Evolutionary conservation across 2,888 invertebrate genomes (phyloP), one percentile per base, ranked within the genome.

Genomic region (Tipula vernalis): DNA sequence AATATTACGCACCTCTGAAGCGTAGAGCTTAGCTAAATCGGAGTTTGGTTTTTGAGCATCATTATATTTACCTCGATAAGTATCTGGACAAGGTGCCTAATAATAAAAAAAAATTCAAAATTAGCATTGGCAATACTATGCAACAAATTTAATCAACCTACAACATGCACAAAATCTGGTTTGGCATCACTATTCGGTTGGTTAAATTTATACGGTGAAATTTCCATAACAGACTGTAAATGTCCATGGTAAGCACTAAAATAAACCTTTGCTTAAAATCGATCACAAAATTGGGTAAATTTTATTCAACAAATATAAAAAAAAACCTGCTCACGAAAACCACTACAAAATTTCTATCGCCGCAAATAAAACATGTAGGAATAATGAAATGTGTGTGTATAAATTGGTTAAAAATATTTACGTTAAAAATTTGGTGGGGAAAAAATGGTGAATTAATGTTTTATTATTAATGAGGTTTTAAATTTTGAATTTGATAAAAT

Each of bases 231-330:
- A 88, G 98, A 96, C 87, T 96, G 96, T 91, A 99, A 95, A 92
- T 99, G 99, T 88, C 99, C 99, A 92, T 99, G 99, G 94, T 99
- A 99, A 87, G 99, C 99, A 93, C 99, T 99, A 94, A 10, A 86
- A 57, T 15, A 86, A 86, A 36, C 36, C 51, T 86, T 86, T 86
- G 47, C 28, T 57, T 36, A 39, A 39, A 85, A 85, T 36, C 10
- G 12, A 36, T 15, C 85, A 10, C 5, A 57, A 57, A 57, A 15
- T 15, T 57, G 51, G 13, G n/a, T 28, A 28, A 28, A 28, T 28
- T 28, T 28, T 28, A 28, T n/a, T n/a, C n/a, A n/a, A n/a, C n/a
- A n/a, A n/a, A n/a, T n/a, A n/a, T n/a, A n/a, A n/a, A n/a, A n/a
- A n/a, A n/a, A n/a, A n/a, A n/a, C n/a, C n/a, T n/a, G n/a, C n/a